Conservation (phyloP, 2,797 vertebrate species). For the Pangasius mekongensis region DNA sequence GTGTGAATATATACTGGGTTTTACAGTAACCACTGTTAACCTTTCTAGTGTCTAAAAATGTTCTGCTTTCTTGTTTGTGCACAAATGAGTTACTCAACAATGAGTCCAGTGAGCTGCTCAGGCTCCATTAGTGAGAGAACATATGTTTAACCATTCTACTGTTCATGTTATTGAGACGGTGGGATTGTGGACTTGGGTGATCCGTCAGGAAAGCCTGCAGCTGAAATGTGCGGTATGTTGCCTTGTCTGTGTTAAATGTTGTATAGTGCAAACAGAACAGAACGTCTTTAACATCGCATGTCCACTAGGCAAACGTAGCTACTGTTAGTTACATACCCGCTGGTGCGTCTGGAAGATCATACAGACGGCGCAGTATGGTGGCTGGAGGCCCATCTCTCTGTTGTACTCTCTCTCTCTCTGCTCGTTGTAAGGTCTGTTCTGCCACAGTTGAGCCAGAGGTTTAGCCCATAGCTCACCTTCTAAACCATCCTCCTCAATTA, state of each 20-base stretch:
- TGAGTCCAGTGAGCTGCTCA: neutral
- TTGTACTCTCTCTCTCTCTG: conserved; percentile 93
- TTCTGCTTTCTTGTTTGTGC: neutral
- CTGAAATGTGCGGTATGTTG: neutral
- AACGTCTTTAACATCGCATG: neutral
- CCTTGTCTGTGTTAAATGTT: neutral
- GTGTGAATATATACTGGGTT: neutral
- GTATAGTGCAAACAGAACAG: neutral
- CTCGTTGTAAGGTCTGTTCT: conserved; percentile 87
- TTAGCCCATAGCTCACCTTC: conserved; percentile 94
- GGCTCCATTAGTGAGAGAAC: neutral
- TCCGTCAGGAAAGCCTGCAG: neutral
- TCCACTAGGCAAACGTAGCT: neutral
- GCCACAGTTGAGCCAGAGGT: conserved; percentile 91
- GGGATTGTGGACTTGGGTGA: neutral
- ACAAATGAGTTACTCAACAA: neutral
- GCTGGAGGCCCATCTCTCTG: conserved; percentile 81
- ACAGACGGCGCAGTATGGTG: conserved; percentile 92
- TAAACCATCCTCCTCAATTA: conserved; percentile 80
- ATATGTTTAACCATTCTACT: neutral
- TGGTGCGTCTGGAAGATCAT: conserved; percentile 88
- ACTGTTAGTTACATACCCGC: conserved; percentile 74
- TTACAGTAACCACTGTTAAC: neutral
- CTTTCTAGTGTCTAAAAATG: neutral
- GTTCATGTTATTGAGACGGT: neutral